These are phyloP conservation scores for Brachypterus glaber DNA, from an alignment of 2,888 invertebrate genomes.

Conservation along the genomic window DNA sequence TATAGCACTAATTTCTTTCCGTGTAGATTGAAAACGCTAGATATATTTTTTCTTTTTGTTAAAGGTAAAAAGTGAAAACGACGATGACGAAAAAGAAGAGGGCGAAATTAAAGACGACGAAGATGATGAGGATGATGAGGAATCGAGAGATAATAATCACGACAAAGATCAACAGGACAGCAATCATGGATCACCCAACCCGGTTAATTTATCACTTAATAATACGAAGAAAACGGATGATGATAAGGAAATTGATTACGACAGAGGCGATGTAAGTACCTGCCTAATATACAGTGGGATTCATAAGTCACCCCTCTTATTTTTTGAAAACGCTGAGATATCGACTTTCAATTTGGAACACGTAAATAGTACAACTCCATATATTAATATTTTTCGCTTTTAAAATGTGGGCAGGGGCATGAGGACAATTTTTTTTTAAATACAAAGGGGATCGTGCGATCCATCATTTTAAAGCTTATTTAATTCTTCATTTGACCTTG, in stretches of 20 bases:
- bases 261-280: constrained; percentile 27
- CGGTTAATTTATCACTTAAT: constrained; percentile 66
- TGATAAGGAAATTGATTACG: constrained; percentile 29
- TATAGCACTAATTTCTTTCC: too few relatives aligned
- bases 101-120: constrained; percentile 43
- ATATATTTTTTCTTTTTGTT: too few relatives aligned
- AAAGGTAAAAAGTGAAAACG: constrained; percentile 31
- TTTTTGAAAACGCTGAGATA: too few relatives aligned
- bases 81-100: constrained; percentile 44
- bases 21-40: too few relatives aligned
- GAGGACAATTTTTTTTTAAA: too few relatives aligned
- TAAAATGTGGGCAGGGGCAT: too few relatives aligned
- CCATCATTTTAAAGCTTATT: too few relatives aligned
- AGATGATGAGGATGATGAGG: constrained; percentile 41
- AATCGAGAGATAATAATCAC: constrained; percentile 28
- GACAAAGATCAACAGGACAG: constrained; percentile 43
- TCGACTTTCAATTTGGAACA: too few relatives aligned
- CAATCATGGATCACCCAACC: constrained; percentile 67
- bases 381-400: background rate
- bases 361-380: background rate
- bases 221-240: constrained; percentile 47
- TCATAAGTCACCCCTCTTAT: too few relatives aligned
- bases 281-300: background rate
- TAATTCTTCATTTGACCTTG: constrained; percentile 3
- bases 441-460: too few relatives aligned